Percentiles rank a stretch among this genome's conserved stretches.
Conservation (phyloP, 2,113 vertebrate species). For the Halcyon senegalensis region DNA sequence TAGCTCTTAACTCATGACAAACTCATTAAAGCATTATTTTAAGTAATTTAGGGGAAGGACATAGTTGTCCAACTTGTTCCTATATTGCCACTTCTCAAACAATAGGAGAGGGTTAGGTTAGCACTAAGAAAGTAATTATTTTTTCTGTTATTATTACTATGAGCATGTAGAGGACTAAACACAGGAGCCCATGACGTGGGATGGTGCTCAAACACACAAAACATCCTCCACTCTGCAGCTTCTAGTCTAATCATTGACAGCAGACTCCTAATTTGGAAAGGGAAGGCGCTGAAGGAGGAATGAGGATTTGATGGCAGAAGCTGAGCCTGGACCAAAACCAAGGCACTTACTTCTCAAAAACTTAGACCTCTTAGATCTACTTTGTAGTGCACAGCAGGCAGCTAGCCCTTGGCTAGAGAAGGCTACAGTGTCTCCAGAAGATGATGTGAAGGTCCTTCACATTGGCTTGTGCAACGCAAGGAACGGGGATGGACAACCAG, state of each 20-base stretch:
- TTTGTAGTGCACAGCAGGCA: background rate
- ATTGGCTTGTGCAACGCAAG: background rate
- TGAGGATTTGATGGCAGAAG: background rate
- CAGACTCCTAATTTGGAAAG: background rate
- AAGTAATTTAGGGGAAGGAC: background rate
- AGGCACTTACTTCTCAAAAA: background rate
- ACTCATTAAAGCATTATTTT: background rate
- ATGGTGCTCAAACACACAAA: background rate
- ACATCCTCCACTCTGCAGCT: background rate
- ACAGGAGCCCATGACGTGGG: background rate
- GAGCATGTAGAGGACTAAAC: background rate
- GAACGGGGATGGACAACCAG: background rate
- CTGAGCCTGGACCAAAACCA: background rate
- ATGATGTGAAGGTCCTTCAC: background rate
- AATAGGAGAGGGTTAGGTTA: background rate
- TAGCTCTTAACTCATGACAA: background rate
- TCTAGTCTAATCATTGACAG: background rate
- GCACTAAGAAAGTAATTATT: background rate
- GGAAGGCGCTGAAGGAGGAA: background rate
- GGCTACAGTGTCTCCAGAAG: background rate
- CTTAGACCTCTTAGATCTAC: background rate
- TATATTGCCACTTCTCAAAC: background rate
- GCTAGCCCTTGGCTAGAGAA: background rate
- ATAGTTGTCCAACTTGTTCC: background rate
- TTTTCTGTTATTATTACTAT: background rate